A percentile compares a stretch with the other conserved stretches of the same genome.
phyloP scores from a whole-genome alignment of 2,888 invertebrate genomes.

The Pyrgus malvae region DNA sequence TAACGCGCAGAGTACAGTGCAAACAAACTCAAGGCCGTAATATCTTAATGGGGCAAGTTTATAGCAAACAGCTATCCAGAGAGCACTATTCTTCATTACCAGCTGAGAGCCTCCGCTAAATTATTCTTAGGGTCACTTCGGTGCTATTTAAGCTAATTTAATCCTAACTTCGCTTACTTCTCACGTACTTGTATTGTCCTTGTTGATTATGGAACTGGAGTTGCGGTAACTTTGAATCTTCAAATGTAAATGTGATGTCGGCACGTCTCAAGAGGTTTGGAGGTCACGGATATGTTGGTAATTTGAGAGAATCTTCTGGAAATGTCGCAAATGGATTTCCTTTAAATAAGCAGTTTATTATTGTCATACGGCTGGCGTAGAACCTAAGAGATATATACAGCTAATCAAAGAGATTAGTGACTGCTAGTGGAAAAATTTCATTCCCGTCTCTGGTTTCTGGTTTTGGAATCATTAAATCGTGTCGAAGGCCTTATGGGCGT shows the following conservation, averaged over 20 bases:
- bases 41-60: slow-evolving; percentile 78
- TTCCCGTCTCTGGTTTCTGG: too few species aligned
- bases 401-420: too few species aligned
- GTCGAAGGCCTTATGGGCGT: too few species aligned
- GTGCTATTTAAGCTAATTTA: slow-evolving; percentile 77
- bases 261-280: slow-evolving; percentile 11
- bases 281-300: slow-evolving; percentile 6
- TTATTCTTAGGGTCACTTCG: slow-evolving; percentile 79
- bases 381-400: too few species aligned
- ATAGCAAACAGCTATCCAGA: slow-evolving; percentile 61
- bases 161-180: slow-evolving; percentile 65
- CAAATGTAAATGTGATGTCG: slow-evolving; percentile 24
- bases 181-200: slow-evolving; percentile 53
- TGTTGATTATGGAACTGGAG: slow-evolving; percentile 26
- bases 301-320: slow-evolving; percentile 3
- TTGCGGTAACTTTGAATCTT: slow-evolving; percentile 20
- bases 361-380: too few species aligned
- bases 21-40: slow-evolving; percentile 62
- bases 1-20: slow-evolving; percentile 14
- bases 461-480: too few species aligned
- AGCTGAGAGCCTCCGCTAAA: slow-evolving; percentile 64
- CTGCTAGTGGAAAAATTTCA: too few species aligned
- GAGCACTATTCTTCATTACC: slow-evolving; percentile 60
- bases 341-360: too few species aligned
- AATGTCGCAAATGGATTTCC: too few species aligned